Conservation (phyloP, 2,113 vertebrate genomes). For the Corythornis vintsioides region DNA sequence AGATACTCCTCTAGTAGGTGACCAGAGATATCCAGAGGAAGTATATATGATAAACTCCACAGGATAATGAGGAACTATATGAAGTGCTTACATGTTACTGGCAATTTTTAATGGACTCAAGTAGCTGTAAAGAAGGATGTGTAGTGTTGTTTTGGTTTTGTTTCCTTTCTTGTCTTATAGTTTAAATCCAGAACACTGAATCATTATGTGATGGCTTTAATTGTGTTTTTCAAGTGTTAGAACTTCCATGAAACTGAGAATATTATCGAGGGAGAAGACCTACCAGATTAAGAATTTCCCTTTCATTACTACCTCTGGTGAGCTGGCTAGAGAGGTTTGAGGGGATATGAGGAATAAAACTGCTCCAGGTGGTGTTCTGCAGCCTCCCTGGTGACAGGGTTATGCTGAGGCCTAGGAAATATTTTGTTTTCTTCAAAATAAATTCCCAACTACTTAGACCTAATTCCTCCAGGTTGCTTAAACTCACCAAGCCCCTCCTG, state of each 20-base stretch:
- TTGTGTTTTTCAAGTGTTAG: background rate
- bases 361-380: background rate
- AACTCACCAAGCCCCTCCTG: background rate
- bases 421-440: background rate
- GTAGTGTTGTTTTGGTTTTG: background rate
- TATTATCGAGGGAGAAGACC: background rate
- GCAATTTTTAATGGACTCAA: background rate
- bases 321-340: background rate
- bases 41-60: background rate
- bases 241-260: background rate
- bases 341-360: background rate
- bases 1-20: constrained; percentile 1
- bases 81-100: background rate
- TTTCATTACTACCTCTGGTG: background rate
- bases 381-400: background rate
- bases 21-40: constrained; percentile 27
- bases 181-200: background rate
- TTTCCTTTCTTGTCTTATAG: background rate
- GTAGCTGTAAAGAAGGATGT: background rate
- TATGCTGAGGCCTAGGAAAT: background rate
- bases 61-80: background rate
- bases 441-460: background rate
- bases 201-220: background rate
- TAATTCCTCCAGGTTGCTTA: background rate
- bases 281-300: background rate